phyloP scores from a whole-genome alignment of 2,797 vertebrate genomes.

The Peromyscus eremicus region DNA sequence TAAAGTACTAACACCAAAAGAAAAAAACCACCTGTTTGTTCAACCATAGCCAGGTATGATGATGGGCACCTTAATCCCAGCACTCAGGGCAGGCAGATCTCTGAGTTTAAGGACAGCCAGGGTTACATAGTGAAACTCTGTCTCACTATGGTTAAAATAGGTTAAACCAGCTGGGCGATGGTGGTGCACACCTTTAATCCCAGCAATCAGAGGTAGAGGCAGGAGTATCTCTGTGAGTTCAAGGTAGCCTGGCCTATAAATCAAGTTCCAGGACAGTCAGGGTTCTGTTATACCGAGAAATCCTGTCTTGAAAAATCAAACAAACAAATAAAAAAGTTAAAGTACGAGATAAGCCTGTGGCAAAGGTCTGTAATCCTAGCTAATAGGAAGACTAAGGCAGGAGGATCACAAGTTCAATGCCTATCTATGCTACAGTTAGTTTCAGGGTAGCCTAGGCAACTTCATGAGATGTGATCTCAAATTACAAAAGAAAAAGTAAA shows the following conservation, averaged over 20 bases:
- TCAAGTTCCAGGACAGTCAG: neutral
- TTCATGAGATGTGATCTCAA: neutral
- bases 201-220: neutral
- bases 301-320: neutral
- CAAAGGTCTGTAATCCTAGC: neutral
- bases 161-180: neutral
- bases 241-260: neutral
- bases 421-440: neutral
- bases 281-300: neutral
- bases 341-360: neutral
- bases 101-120: neutral
- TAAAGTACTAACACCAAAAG: slow-evolving; percentile 49
- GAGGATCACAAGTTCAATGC: neutral
- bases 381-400: neutral
- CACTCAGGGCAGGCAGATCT: neutral
- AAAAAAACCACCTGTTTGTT: neutral
- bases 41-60: neutral
- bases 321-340: neutral
- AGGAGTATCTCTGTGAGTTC: neutral
- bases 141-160: neutral
- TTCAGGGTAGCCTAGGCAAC: neutral
- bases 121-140: neutral
- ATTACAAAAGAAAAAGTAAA: neutral
- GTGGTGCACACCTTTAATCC: neutral
- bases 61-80: neutral